Conservation (phyloP, 2,797 vertebrate species). For the Spea hammondii region DNA sequence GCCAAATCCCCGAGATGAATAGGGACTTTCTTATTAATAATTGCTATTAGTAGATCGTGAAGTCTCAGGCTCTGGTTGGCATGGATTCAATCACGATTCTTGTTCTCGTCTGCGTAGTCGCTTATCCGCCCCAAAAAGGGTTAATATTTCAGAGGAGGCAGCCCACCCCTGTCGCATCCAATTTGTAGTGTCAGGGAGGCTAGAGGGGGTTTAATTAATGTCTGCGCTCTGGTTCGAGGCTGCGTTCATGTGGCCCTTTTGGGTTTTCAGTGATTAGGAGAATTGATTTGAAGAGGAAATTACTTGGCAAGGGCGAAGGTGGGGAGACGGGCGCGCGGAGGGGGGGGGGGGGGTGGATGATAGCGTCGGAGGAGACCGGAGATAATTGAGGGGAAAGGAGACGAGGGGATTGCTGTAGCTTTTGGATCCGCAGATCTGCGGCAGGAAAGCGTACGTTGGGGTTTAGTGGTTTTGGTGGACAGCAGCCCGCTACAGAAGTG, state of each 20-base stretch:
- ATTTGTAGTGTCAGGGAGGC: constrained; percentile 49
- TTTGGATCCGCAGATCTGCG: constrained; percentile 37
- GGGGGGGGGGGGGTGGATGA: constrained; percentile 18
- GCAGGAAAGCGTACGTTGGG: constrained; percentile 30
- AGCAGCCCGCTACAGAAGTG: background rate
- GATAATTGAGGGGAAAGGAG: constrained; percentile 52
- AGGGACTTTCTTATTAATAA: constrained; percentile 54
- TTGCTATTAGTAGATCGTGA: constrained; percentile 51
- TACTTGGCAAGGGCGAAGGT: constrained; percentile 42
- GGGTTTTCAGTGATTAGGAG: constrained; percentile 34
- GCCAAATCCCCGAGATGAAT: constrained; percentile 53
- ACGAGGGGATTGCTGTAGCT: constrained; percentile 25
- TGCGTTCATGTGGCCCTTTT: constrained; percentile 32
- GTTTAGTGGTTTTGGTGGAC: constrained; percentile 8
- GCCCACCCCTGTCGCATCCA: constrained; percentile 35
- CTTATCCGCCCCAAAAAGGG: constrained; percentile 25
- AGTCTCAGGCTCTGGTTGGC: constrained; percentile 47
- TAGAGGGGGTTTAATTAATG: constrained; percentile 44
- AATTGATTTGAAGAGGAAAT: constrained; percentile 49
- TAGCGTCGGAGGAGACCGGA: constrained; percentile 44
- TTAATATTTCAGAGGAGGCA: constrained; percentile 41
- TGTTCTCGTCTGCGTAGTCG: constrained; percentile 5
- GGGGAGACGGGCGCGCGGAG: constrained; percentile 26
- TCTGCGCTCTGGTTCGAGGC: constrained; percentile 39
- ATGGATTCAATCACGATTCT: constrained; percentile 27